phyloP scores from a whole-genome alignment of 2,888 invertebrate species.

The Diplolepis rosae region DNA sequence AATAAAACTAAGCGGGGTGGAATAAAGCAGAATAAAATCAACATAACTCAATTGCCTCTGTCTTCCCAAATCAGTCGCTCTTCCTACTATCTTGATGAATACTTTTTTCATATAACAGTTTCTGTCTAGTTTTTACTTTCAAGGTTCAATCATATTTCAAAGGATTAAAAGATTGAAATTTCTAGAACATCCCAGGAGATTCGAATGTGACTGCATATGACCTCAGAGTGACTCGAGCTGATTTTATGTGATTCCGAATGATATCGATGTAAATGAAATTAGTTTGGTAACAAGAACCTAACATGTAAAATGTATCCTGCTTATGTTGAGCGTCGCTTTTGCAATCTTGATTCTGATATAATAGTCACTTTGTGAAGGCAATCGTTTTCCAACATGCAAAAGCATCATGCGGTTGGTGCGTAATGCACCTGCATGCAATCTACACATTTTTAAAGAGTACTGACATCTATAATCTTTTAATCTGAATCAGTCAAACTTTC shows the following conservation, averaged over 20 bases:
- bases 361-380: conserved; percentile 70
- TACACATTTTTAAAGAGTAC: conserved; percentile 35
- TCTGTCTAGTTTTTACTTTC: neutral
- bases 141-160: no score
- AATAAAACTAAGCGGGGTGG: conserved; percentile 56
- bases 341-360: conserved; percentile 68
- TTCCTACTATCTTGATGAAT: conserved; percentile 58
- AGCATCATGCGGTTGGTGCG: conserved; percentile 45
- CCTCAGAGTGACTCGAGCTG: no score
- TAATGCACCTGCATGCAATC: conserved; percentile 18
- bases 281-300: no score
- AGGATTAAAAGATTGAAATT: no score
- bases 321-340: conserved; percentile 66
- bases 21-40: conserved; percentile 72
- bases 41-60: conserved; percentile 72
- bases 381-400: conserved; percentile 69
- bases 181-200: no score
- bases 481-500: no score
- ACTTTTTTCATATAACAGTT: conserved; percentile 31
- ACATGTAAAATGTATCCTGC: conserved; percentile 61
- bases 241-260: no score
- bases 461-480: no score
- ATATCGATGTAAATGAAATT: no score
- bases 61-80: conserved; percentile 67
- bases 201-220: no score